These are phyloP conservation scores for Drosophila rellima DNA, from an alignment of 2,888 invertebrate genomes.

Conservation along the genomic window DNA sequence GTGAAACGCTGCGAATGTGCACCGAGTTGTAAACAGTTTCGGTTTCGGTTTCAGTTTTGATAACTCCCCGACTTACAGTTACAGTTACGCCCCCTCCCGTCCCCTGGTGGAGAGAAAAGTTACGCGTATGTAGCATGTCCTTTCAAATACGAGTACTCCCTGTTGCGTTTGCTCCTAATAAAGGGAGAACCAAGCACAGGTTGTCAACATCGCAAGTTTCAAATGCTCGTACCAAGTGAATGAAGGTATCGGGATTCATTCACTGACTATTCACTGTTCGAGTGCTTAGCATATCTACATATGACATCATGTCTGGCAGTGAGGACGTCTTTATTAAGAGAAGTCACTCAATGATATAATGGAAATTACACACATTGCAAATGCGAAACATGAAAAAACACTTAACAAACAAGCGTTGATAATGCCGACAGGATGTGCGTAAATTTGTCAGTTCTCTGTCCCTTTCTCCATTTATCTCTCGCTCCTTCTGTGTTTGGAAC, in stretches of 20 bases:
- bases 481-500: conserved; percentile 6
- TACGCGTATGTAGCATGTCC: neutral
- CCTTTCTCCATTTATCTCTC: neutral
- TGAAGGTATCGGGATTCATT: conserved; percentile 11
- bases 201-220: conserved; percentile 45
- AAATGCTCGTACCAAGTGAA: conserved; percentile 7
- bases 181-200: conserved; percentile 23
- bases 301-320: conserved; percentile 40
- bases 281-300: conserved; percentile 19
- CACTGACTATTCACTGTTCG: neutral
- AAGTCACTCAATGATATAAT: conserved; percentile 31
- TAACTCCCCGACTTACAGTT: conserved; percentile 42
- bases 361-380: conserved; percentile 53
- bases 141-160: conserved; percentile 16
- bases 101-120: neutral
- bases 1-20: conserved; percentile 42
- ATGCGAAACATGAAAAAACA: conserved; percentile 69
- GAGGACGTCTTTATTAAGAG: conserved; percentile 44
- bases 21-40: conserved; percentile 57
- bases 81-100: conserved; percentile 13
- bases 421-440: conserved; percentile 55
- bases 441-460: conserved; percentile 38
- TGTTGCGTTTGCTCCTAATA: conserved; percentile 29
- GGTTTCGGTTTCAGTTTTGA: conserved; percentile 36
- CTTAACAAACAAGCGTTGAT: conserved; percentile 50